A percentile compares a stretch with the other conserved stretches of the same genome.
These are phyloP conservation scores for Platerodrilus igneus DNA, from an alignment of 2,888 invertebrate genomes.

Conservation along the genomic window DNA sequence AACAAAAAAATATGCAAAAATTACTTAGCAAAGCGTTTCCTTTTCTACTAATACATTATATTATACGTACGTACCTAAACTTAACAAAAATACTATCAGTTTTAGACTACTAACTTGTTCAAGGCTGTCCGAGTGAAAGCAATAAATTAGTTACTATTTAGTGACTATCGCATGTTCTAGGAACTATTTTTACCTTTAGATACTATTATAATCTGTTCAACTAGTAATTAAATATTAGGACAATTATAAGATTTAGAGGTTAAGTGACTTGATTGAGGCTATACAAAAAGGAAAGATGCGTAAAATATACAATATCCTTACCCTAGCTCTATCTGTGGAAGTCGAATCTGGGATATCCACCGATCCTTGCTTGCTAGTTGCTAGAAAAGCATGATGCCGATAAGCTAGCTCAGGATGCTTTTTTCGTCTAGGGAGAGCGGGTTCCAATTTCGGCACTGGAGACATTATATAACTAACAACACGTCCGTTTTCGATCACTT, in stretches of 20 bases:
- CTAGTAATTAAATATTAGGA: conserved; percentile 15
- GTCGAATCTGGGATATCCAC: conserved; percentile 55
- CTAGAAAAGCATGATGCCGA: conserved; percentile 77
- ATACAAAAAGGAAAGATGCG: conserved; percentile 16
- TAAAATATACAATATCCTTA: conserved; percentile 40
- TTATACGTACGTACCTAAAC: too few species aligned
- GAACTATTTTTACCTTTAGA: conserved; percentile 17
- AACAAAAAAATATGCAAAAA: too few species aligned
- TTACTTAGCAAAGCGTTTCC: too few species aligned
- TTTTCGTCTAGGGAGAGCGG: conserved; percentile 80
- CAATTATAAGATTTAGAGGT: conserved; percentile 17
- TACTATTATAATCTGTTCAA: conserved; percentile 21
- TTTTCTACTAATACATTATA: too few species aligned
- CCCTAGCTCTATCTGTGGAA: conserved; percentile 63
- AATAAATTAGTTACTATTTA: conserved; percentile 15
- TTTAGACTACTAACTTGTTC: conserved; percentile 9
- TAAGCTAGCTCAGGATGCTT: conserved; percentile 86
- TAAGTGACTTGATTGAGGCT: too few species aligned
- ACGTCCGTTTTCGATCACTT: conserved; percentile 31
- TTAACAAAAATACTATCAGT: too few species aligned
- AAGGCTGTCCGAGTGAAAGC: conserved; percentile 18
- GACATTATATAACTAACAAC: conserved; percentile 36
- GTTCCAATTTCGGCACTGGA: conserved; percentile 62
- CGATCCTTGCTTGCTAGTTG: conserved; percentile 58
- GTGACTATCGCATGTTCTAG: conserved; percentile 17